Base-by-base conservation (phyloP, 2,113 vertebrate genomes). In the Thalassarche chlororhynchos region DNA sequence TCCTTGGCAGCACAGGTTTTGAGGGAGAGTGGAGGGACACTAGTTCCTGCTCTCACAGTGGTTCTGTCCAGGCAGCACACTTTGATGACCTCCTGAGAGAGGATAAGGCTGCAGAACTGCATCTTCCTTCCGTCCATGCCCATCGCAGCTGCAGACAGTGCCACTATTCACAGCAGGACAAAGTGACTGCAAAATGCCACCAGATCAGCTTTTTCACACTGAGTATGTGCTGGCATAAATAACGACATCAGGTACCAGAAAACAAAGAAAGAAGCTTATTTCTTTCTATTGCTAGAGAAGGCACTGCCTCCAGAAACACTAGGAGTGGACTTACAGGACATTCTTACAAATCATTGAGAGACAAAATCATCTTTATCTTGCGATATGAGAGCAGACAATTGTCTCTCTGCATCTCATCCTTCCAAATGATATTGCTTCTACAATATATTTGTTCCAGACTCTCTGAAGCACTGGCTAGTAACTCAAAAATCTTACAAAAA, bases 311-410 rank as follows among this genome's bases (percentile, higher is more conserved):
- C 78, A 79, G 77, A 91, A 93, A 85, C n/a, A 36, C 36, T 65
- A 83, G 17, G 42, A 93, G 80, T 15, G 55, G 66, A 86, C 58
- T 86, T 74, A 6, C n/a, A 94, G 58, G 87, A 62, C 74, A 80
- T 61, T 88, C 38, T 91, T 69, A 85, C 18, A 83, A 66, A 88
- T 69, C 0, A 0, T 2, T 69, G 70, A 77, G 49, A 93, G 74
- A 94, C 70, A 95, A 96, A 94, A 94, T 97, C 78, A 94, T 77
- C 66, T 91, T 83, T 64, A 79, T 82, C 57, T 96, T 83, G 62
- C 16, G 38, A 60, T 79, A 91, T 77, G 66, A 64, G 82, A 97
- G 58, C 87, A 95, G 93, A 85, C 78, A 94, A 93, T 94, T 90
- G 81, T 93, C 82, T 85, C 58, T 79, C 66, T 94, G 15, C 85